Conservation (phyloP, 2,797 vertebrate species). For the Arnoldichthys spilopterus region DNA sequence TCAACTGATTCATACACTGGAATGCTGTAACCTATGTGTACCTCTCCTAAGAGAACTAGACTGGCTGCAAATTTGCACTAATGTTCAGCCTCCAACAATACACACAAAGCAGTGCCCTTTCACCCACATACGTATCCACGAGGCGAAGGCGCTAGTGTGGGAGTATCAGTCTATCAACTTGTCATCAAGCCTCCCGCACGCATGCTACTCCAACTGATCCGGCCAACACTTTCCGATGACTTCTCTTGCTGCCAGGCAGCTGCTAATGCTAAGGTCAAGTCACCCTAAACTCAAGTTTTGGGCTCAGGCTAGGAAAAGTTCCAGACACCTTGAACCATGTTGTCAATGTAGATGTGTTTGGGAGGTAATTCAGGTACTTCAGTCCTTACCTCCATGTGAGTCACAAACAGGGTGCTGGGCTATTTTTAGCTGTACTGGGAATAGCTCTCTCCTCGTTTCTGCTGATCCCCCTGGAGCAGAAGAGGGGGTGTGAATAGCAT, state of each 20-base stretch:
- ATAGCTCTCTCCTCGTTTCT: slow-evolving; percentile 59
- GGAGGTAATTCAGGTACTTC: not conserved
- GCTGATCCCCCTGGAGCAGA: slow-evolving; percentile 61
- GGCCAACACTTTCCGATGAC: slow-evolving; percentile 26
- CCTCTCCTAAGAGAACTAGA: slow-evolving; percentile 23
- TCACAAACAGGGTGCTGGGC: slow-evolving; percentile 40
- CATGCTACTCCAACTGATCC: slow-evolving; percentile 22
- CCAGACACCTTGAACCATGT: not conserved
- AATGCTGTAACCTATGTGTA: slow-evolving; percentile 13
- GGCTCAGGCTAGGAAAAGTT: not conserved
- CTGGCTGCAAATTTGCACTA: slow-evolving; percentile 30
- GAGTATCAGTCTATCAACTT: slow-evolving; percentile 51
- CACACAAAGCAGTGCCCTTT: slow-evolving; percentile 46
- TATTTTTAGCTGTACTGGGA: slow-evolving; percentile 73
- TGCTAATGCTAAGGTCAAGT: slow-evolving; percentile 8
- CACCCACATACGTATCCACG: slow-evolving; percentile 53
- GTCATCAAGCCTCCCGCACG: slow-evolving; percentile 27
- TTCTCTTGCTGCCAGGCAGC: slow-evolving; percentile 4
- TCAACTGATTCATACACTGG: not conserved
- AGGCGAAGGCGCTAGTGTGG: slow-evolving; percentile 39
- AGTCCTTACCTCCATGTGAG: not conserved
- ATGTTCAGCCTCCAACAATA: slow-evolving; percentile 31
- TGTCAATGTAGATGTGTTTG: not conserved
- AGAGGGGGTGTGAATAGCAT: slow-evolving; percentile 67
- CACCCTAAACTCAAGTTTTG: not conserved